Evolutionary conservation across 1,140 invertebrate species (phyloP).

Genomic region (Achatina immaculata): DNA sequence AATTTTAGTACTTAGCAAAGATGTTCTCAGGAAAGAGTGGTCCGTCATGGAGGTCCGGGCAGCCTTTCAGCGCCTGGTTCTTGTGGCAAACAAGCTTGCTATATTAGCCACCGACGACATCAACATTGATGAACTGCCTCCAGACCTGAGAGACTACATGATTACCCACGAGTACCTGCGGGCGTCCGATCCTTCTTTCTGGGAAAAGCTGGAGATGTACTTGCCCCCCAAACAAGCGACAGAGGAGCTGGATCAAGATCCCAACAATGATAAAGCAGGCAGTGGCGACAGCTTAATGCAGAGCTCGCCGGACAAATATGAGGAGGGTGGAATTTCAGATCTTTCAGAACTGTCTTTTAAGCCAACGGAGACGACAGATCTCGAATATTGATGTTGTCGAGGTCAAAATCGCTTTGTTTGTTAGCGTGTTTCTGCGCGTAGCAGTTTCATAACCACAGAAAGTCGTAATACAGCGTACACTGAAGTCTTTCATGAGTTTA

Average conservation of each 20-base stretch:
- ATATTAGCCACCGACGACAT: constrained; percentile 81
- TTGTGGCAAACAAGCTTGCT: constrained; percentile 87
- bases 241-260: background rate
- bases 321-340: background rate
- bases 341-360: background rate
- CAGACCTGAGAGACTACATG: constrained; percentile 75
- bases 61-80: constrained; percentile 89
- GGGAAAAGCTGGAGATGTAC: constrained; percentile 92
- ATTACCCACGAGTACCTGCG: constrained; percentile 77
- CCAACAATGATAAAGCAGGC: no score
- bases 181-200: constrained; percentile 83
- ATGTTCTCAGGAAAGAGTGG: constrained; percentile 79
- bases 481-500: no score
- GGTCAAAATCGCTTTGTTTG: no score
- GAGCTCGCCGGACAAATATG: background rate
- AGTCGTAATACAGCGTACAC: no score
- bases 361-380: background rate
- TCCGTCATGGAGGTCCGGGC: constrained; percentile 79
- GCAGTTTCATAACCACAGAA: no score
- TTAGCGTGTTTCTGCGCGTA: no score
- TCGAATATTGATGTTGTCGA: background rate
- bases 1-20: constrained; percentile 77
- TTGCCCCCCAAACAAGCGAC: constrained; percentile 74
- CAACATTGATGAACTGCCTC: constrained; percentile 71
- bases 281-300: background rate